Evolutionary conservation across 2,888 invertebrate species (phyloP).

Genomic region (Cyaniris semiargus): DNA sequence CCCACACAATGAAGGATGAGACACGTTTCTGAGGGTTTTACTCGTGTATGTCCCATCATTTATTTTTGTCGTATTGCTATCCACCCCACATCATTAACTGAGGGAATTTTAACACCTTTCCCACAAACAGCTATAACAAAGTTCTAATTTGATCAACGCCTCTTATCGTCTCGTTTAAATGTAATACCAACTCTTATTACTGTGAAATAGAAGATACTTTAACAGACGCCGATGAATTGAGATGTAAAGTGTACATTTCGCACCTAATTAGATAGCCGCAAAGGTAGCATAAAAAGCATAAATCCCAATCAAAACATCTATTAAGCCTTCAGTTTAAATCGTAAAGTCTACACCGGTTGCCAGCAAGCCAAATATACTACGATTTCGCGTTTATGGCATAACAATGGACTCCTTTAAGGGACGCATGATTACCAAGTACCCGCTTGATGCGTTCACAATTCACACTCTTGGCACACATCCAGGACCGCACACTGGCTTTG

Average conservation of each 20-base stretch:
- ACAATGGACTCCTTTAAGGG: conserved; percentile 35
- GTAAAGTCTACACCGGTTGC: neutral
- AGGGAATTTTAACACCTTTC: conserved; percentile 3
- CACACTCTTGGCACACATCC: conserved; percentile 58
- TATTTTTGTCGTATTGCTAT: conserved; percentile 18
- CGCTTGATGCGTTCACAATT: conserved; percentile 42
- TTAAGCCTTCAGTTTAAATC: neutral
- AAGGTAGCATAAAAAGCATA: neutral
- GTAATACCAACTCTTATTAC: neutral
- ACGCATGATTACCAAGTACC: conserved; percentile 42
- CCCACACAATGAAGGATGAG: conserved; percentile 13
- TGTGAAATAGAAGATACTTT: neutral
- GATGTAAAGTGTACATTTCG: too few species aligned
- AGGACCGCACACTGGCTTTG: conserved; percentile 56
- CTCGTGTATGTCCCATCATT: conserved; percentile 3
- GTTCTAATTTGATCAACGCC: neutral
- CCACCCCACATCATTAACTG: conserved; percentile 16
- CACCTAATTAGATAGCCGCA: neutral
- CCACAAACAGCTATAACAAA: neutral
- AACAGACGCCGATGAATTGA: too few species aligned
- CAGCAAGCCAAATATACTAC: neutral
- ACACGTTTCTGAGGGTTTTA: neutral
- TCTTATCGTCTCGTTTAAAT: neutral
- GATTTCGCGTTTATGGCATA: conserved; percentile 30
- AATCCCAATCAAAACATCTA: neutral